phyloP scores from a whole-genome alignment of 2,113 vertebrate genomes.

The Dasyprocta punctata region DNA sequence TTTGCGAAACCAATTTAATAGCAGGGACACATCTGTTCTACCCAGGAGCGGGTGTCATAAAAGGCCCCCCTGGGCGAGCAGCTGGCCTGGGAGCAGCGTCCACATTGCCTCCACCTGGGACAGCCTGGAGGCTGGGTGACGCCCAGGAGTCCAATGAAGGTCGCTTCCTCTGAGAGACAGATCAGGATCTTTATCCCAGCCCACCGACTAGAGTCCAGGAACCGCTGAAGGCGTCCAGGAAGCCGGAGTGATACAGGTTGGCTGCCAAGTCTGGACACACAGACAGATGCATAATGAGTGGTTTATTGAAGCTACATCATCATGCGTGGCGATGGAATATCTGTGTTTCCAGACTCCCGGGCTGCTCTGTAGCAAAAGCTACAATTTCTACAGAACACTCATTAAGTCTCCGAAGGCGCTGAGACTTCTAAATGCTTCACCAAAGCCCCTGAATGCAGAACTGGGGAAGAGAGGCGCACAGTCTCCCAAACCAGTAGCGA shows the following conservation, averaged over 20 bases:
- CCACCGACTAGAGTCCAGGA: background rate
- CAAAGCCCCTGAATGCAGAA: background rate
- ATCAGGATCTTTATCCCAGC: slow-evolving; percentile 51
- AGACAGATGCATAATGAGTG: slow-evolving; percentile 29
- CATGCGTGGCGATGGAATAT: background rate
- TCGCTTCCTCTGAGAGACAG: slow-evolving; percentile 30
- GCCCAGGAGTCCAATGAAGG: slow-evolving; percentile 56
- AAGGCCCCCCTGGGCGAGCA: slow-evolving; percentile 4
- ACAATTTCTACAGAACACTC: slow-evolving; percentile 9
- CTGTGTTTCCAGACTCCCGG: slow-evolving; percentile 33
- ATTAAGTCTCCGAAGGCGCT: background rate
- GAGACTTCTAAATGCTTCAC: background rate
- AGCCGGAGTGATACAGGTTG: background rate
- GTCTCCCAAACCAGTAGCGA: background rate
- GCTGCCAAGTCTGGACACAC: slow-evolving; percentile 21
- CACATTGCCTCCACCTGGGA: slow-evolving; percentile 46
- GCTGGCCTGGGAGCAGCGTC: background rate
- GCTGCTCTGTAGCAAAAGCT: slow-evolving; percentile 34
- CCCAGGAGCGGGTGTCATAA: slow-evolving; percentile 20
- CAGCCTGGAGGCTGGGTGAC: background rate
- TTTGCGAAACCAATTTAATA: slow-evolving; percentile 59
- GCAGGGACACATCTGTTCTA: background rate
- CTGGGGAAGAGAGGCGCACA: background rate
- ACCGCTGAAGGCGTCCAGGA: background rate
- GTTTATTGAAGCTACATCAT: background rate